Evolutionary conservation across 1,140 invertebrate genomes (phyloP).

Genomic region (Scaptomyza graminum): DNA sequence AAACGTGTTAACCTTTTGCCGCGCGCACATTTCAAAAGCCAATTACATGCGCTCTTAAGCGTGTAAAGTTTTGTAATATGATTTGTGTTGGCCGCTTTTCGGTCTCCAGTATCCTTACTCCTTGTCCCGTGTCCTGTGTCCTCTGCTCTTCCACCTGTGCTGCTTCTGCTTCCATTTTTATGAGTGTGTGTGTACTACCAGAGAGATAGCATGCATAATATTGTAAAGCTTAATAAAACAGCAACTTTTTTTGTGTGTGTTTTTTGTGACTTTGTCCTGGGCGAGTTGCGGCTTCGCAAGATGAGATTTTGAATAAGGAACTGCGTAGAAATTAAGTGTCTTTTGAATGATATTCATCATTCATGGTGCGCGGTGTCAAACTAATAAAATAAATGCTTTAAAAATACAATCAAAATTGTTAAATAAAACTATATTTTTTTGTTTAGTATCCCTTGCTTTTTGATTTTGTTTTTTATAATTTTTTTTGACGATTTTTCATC

Average conservation of each 20-base stretch:
- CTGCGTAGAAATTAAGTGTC: neutral
- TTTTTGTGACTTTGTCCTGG: neutral
- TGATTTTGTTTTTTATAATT: neutral
- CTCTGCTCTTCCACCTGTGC: constrained; percentile 1
- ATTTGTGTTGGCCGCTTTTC: constrained; percentile 61
- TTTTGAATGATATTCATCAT: too few species aligned
- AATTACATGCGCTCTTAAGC: constrained; percentile 82
- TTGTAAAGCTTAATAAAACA: constrained; percentile 8
- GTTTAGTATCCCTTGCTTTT: constrained; percentile 2
- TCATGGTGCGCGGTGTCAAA: too few species aligned
- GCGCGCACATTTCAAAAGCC: constrained; percentile 76
- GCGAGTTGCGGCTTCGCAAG: too few species aligned
- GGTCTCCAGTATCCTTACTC: constrained; percentile 47
- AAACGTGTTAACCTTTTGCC: constrained; percentile 75
- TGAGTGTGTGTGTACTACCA: neutral
- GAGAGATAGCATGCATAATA: constrained; percentile 18
- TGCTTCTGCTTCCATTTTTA: neutral
- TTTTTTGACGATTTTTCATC: neutral
- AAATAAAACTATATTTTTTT: too few species aligned
- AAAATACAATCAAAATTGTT: too few species aligned
- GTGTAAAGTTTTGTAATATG: constrained; percentile 82
- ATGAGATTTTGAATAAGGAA: too few species aligned
- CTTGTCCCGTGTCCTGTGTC: constrained; percentile 5
- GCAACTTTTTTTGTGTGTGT: too few species aligned
- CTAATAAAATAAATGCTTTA: too few species aligned